Evolutionary conservation across 2,113 vertebrate genomes (phyloP).

Genomic region (Poeciliopsis prolifica): DNA sequence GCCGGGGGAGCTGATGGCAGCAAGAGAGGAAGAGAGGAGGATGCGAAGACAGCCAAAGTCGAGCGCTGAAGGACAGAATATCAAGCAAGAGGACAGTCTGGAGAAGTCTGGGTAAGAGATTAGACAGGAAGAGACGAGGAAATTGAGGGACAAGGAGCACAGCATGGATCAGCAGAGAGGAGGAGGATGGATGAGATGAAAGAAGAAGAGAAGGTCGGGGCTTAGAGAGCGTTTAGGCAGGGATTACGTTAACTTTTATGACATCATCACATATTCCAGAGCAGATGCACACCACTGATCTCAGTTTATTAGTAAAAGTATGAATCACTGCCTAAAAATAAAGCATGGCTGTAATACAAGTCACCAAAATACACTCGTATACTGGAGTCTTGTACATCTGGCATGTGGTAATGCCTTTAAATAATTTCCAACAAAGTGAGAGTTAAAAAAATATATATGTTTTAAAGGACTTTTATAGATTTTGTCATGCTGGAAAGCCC

Average conservation of each 20-base stretch:
- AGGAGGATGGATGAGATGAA: constrained; percentile 54
- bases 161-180: constrained; percentile 56
- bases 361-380: neutral
- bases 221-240: constrained; percentile 46
- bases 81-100: constrained; percentile 49
- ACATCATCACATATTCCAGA: constrained; percentile 54
- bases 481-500: neutral
- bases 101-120: constrained; percentile 65
- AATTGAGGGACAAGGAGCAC: constrained; percentile 61
- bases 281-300: constrained; percentile 37
- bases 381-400: neutral
- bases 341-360: neutral
- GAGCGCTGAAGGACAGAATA: constrained; percentile 31
- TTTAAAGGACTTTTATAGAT: neutral
- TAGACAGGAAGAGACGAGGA: constrained; percentile 63
- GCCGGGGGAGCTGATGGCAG: constrained; percentile 33
- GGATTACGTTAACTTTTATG: constrained; percentile 54
- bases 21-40: constrained; percentile 33
- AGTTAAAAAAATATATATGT: neutral
- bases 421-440: neutral
- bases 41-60: constrained; percentile 34
- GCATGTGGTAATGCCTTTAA: neutral
- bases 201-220: constrained; percentile 43
- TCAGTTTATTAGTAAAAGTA: neutral
- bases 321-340: constrained; percentile 12